Conservation (phyloP, 2,113 vertebrate species). For the Cervus canadensis region DNA sequence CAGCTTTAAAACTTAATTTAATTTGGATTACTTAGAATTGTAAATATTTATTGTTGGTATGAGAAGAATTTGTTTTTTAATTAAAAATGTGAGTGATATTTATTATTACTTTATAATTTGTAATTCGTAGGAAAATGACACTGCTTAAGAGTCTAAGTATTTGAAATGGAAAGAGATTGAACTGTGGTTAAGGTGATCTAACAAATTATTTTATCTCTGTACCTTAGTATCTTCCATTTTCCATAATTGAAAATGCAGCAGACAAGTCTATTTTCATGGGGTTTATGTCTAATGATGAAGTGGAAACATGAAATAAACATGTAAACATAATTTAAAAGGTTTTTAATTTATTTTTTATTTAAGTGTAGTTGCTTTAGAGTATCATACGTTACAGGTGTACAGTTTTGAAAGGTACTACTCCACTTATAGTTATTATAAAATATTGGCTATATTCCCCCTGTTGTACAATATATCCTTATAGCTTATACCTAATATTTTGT, state of each 20-base stretch:
- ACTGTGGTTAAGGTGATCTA: neutral
- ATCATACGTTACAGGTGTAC: neutral
- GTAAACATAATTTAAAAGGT: neutral
- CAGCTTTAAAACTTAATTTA: slow-evolving; percentile 19
- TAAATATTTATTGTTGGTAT: neutral
- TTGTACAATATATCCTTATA: neutral
- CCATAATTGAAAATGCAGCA: neutral
- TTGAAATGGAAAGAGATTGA: neutral
- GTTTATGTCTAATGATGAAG: neutral
- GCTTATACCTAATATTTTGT: neutral
- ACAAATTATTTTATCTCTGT: neutral
- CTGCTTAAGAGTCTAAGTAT: neutral
- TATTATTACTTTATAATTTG: slow-evolving; percentile 26
- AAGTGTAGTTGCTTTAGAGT: neutral
- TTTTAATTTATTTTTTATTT: neutral
- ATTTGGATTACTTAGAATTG: neutral
- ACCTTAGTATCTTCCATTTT: neutral
- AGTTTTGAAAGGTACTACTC: neutral
- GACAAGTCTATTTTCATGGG: neutral
- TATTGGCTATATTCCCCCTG: neutral
- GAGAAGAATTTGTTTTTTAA: slow-evolving; percentile 36
- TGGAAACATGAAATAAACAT: neutral
- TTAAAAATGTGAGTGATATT: slow-evolving; percentile 5
- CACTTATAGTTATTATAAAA: neutral
- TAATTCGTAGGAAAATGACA: neutral